phyloP scores from a whole-genome alignment of 2,888 invertebrate genomes.

The Tenodera sinensis region DNA sequence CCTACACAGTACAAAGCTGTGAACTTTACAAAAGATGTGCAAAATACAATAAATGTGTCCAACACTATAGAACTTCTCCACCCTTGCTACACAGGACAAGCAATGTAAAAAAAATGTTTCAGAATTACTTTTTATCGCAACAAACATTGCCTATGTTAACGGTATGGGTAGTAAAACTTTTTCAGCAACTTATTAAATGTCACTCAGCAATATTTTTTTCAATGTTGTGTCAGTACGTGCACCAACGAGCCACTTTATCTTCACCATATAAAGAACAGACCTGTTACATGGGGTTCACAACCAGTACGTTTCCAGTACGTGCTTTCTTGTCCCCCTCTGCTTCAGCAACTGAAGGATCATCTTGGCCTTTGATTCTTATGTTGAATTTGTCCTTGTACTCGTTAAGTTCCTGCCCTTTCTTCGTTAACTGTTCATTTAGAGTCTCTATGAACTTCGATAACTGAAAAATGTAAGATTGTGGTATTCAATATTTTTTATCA shows the following conservation, averaged over 20 bases:
- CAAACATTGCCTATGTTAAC: no score
- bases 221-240: background rate
- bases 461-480: conserved; percentile 46
- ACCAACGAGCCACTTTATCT: background rate
- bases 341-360: conserved; percentile 38
- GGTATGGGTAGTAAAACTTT: background rate
- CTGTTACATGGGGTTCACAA: conserved; percentile 19
- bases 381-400: conserved; percentile 88
- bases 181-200: background rate
- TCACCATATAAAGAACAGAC: background rate
- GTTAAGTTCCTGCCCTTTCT: conserved; percentile 87
- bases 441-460: conserved; percentile 73
- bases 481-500: background rate
- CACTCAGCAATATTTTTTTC: background rate
- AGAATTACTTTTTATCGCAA: background rate
- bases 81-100: background rate
- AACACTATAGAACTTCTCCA: background rate
- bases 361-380: conserved; percentile 75
- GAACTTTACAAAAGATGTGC: background rate
- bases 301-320: conserved; percentile 29
- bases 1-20: background rate
- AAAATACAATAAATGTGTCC: background rate
- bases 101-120: background rate
- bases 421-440: conserved; percentile 74
- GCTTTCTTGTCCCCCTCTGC: conserved; percentile 30